These are phyloP conservation scores for Nemoura dubitans DNA, from an alignment of 2,888 invertebrate species.

Conservation along the genomic window DNA sequence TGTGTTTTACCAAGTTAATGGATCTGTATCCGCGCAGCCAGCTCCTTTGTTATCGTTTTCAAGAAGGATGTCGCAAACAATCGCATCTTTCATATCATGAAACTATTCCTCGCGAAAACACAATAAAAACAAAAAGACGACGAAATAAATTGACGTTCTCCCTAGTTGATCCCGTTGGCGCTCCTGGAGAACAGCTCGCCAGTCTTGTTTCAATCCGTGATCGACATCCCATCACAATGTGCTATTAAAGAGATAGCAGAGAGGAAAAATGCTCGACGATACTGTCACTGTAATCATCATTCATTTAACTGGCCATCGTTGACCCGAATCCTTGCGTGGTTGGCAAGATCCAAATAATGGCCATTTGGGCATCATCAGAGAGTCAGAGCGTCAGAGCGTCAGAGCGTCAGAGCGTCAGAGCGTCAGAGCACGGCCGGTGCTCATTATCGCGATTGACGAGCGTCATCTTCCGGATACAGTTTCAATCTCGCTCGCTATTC, in stretches of 20 bases:
- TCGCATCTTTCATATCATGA: slow-evolving; percentile 24
- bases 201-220: slow-evolving; percentile 23
- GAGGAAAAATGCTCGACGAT: neutral
- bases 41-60: neutral
- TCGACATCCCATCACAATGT: slow-evolving; percentile 1
- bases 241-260: neutral
- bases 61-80: neutral
- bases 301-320: neutral
- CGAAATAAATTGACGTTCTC: neutral
- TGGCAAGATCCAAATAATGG: neutral
- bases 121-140: slow-evolving; percentile 17
- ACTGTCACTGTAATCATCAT: neutral
- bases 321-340: neutral
- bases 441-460: neutral
- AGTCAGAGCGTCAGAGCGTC: no score
- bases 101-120: slow-evolving; percentile 21
- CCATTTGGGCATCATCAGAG: neutral
- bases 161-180: neutral
- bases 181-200: neutral
- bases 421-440: neutral
- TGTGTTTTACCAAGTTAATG: neutral
- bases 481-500: neutral
- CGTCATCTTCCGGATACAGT: neutral
- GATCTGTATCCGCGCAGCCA: neutral
- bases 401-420: no score